These are phyloP conservation scores for Tetramorium simillimum DNA, from an alignment of 1,140 invertebrate species.

Conservation along the genomic window DNA sequence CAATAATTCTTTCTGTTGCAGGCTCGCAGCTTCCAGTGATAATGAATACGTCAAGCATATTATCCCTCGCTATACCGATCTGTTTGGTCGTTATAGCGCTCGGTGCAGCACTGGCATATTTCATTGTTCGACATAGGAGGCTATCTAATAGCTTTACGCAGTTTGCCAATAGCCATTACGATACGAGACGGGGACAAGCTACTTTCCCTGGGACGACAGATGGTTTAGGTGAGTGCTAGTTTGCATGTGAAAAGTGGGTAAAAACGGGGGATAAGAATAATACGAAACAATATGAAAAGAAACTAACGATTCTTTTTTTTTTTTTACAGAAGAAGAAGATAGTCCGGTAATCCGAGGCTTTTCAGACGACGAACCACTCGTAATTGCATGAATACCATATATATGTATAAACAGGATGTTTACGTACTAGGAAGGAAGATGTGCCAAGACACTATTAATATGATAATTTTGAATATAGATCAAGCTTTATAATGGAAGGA, in stretches of 20 bases:
- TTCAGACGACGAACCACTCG: constrained; percentile 96
- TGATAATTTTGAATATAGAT: constrained; percentile 66
- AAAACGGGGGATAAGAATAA: background rate
- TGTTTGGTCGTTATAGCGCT: constrained; percentile 87
- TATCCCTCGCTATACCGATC: constrained; percentile 83
- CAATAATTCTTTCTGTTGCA: background rate
- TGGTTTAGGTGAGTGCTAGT: constrained; percentile 86
- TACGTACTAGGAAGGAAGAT: constrained; percentile 61
- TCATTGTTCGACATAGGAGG: constrained; percentile 90
- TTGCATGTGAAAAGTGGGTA: background rate
- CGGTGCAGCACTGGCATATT: constrained; percentile 88
- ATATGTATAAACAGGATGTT: constrained; percentile 55
- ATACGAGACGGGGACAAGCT: constrained; percentile 93
- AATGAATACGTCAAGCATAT: constrained; percentile 81
- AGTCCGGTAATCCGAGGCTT: constrained; percentile 95
- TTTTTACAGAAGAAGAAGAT: constrained; percentile 92
- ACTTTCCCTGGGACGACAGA: constrained; percentile 91
- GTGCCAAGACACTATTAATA: constrained; percentile 73
- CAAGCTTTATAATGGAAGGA: constrained; percentile 62
- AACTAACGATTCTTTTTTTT: background rate
- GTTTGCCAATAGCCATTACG: constrained; percentile 95
- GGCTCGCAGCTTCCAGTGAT: constrained; percentile 69
- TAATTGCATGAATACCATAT: constrained; percentile 90
- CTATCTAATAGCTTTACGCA: constrained; percentile 92
- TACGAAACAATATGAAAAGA: background rate